Evolutionary conservation across 2,113 vertebrate species (phyloP).

Genomic region (Carollia perspicillata): DNA sequence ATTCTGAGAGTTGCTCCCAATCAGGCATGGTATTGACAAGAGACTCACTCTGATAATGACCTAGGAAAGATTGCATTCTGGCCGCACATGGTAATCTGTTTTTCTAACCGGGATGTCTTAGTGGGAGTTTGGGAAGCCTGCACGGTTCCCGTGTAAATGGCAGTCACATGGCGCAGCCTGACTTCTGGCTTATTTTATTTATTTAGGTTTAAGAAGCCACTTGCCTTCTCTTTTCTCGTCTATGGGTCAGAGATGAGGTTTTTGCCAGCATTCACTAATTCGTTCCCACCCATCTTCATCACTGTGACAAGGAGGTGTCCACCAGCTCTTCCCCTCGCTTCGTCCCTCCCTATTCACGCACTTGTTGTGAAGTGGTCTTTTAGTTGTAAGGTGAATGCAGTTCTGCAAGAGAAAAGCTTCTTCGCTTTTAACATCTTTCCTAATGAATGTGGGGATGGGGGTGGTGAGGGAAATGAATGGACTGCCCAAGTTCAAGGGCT

Average conservation of each 20-base stretch:
- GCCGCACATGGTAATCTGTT: constrained; percentile 50
- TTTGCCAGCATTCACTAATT: background rate
- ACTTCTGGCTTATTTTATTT: constrained; percentile 5
- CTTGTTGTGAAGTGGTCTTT: background rate
- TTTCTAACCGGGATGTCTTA: constrained; percentile 61
- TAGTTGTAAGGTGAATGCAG: background rate
- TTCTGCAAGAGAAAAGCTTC: background rate
- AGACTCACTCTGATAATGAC: constrained; percentile 73
- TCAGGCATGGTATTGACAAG: constrained; percentile 75
- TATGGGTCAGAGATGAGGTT: background rate
- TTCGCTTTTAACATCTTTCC: background rate
- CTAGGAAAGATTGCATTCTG: constrained; percentile 71
- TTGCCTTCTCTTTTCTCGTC: constrained; percentile 5
- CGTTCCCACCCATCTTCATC: background rate
- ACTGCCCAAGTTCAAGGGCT: background rate
- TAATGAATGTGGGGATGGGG: background rate
- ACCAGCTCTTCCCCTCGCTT: background rate
- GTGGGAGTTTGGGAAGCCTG: constrained; percentile 48
- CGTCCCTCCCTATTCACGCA: background rate
- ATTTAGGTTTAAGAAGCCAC: constrained; percentile 10
- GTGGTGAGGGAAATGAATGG: background rate
- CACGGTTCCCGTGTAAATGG: constrained; percentile 2
- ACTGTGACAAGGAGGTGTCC: background rate
- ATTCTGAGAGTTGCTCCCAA: constrained; percentile 75
- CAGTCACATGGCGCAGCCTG: constrained; percentile 39